Base-by-base conservation (phyloP, 1,140 invertebrate species). In the Planococcus citri region DNA sequence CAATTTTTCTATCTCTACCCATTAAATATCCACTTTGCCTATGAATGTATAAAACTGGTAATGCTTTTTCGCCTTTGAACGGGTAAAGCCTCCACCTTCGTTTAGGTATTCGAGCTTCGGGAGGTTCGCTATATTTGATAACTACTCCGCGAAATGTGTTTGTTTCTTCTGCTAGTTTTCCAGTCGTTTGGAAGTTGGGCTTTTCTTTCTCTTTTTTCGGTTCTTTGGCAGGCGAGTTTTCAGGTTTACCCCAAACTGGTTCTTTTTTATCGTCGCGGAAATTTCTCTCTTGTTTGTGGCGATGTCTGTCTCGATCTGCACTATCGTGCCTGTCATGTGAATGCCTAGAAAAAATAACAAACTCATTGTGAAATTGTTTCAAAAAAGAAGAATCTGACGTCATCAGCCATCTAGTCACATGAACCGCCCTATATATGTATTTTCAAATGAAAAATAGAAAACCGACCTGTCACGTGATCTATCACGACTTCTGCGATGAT, bases 71-170 rank as follows among this genome's bases (percentile, higher is more conserved):
- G 14, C 93, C 95, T 82, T 98, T 98, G 77, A 99, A 99, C 0
- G 94, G 94, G 80, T 99, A 99, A 61, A 98, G 81, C 73, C 96
- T 83, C 97, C 97, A 99, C 69, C 91, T 83, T 38, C 90, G 83
- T 76, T 92, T 94, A 0, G 97, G 96, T 79, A 95, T 97, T 67
- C 92, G 84, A 0, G 97, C 95, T 79, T 99, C 97, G 0, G 88
- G 84, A 0, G 97, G 97, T 77, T 99, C 94, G 9, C 91, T 88
- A 76, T 99, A 99, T 79, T 99, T 99, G 8, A 99, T 90, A 0
- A 99, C 91, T 24, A 99, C 89, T 1, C 97, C 97, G 74, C 94
- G 94, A 33, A 90, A 95, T 20, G 88, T 96, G 78, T 99, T 99
- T 1, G 90, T 89, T 73, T 99, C 97, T 77, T 97, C 95, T 0